Evolutionary conservation across 2,797 vertebrate species (phyloP).

Genomic region (Alfaro cultratus): DNA sequence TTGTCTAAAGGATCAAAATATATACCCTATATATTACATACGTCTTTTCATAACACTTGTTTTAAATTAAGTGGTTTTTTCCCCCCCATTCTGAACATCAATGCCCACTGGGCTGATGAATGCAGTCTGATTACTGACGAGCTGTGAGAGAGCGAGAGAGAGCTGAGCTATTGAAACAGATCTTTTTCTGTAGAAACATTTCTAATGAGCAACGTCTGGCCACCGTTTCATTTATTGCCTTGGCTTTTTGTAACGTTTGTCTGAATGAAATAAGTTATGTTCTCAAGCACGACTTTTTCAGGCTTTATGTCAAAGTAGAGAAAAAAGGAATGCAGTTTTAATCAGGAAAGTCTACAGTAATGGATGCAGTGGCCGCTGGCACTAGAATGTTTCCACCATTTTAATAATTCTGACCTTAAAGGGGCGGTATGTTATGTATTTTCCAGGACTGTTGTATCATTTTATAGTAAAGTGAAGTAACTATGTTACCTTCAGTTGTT

Average conservation of each 20-base stretch:
- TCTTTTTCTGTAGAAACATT: constrained; percentile 21
- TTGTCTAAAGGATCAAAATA: constrained; percentile 27
- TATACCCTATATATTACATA: not conserved
- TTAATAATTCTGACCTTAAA: constrained; percentile 35
- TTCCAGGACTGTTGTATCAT: too few relatives aligned
- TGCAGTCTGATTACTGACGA: constrained; percentile 33
- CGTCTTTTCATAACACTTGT: not conserved
- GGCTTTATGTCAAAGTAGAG: not conserved
- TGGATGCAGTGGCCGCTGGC: constrained; percentile 4
- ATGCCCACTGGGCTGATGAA: constrained; percentile 17
- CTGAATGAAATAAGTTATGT: not conserved
- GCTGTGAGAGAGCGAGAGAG: not conserved
- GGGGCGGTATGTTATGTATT: too few relatives aligned
- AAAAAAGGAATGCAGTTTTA: not conserved
- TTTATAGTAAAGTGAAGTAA: too few relatives aligned
- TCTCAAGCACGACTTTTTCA: not conserved
- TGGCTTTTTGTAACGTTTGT: constrained; percentile 35
- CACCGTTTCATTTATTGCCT: constrained; percentile 49
- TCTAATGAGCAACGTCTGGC: constrained; percentile 32
- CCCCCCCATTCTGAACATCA: not conserved
- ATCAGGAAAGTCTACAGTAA: not conserved
- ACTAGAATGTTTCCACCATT: constrained; percentile 28
- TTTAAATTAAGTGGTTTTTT: constrained; percentile 6
- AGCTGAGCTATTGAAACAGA: not conserved
- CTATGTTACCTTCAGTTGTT: too few relatives aligned